Percentiles rank a stretch among this genome's conserved stretches.
These are phyloP conservation scores for Stylophora pistillata DNA, from an alignment of 64 coral and sea anemone genomes.

Conservation along the genomic window DNA sequence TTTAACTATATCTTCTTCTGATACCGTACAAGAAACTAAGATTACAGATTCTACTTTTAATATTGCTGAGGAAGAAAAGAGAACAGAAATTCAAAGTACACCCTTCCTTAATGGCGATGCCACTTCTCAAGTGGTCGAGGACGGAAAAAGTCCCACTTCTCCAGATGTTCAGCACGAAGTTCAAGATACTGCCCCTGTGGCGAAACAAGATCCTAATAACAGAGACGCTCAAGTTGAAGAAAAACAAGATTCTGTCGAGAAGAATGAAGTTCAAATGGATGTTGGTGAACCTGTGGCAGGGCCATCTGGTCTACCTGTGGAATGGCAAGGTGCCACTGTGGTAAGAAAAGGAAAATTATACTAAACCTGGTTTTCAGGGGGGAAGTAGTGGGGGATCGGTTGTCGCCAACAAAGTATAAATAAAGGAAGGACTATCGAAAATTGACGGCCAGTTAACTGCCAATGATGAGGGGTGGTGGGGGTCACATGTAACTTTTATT, in stretches of 20 bases:
- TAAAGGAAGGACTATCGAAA: too few relatives aligned
- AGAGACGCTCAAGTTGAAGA: not conserved
- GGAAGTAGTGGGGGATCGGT: too few relatives aligned
- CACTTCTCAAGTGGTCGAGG: not conserved
- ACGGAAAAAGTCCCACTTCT: not conserved
- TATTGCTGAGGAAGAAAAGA: not conserved
- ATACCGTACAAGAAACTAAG: not conserved
- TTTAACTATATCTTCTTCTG: not conserved
- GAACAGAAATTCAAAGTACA: not conserved
- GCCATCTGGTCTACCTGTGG: slow-evolving; percentile 39
- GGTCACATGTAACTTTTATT: too few relatives aligned
- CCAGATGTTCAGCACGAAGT: not conserved
- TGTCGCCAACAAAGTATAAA: too few relatives aligned
- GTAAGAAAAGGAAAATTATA: not conserved
- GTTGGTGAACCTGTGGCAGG: slow-evolving; percentile 28
- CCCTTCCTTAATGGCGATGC: not conserved
- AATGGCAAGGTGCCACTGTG: slow-evolving; percentile 34
- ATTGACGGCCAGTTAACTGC: too few relatives aligned
- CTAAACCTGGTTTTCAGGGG: too few relatives aligned
- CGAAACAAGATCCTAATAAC: not conserved
- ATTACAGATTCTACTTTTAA: not conserved
- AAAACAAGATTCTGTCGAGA: not conserved
- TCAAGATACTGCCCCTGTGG: not conserved
- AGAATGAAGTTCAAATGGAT: slow-evolving; percentile 1
- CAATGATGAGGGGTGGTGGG: too few relatives aligned